These are phyloP conservation scores for Jordanella pulchra DNA, from an alignment of 2,797 vertebrate genomes.

Conservation along the genomic window DNA sequence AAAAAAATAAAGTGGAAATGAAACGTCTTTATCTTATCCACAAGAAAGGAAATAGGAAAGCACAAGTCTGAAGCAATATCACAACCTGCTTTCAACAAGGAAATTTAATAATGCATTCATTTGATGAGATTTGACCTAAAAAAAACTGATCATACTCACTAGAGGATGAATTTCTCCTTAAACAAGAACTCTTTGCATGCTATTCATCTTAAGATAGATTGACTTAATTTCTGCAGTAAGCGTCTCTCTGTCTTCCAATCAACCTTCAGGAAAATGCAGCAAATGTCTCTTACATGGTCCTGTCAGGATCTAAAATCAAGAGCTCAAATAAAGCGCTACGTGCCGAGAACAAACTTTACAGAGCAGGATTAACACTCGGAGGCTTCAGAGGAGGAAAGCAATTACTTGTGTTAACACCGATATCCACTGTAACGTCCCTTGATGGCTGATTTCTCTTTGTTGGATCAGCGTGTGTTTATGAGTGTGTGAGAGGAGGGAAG, in stretches of 20 bases:
- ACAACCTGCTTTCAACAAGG: slow-evolving; percentile 34
- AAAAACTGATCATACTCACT: slow-evolving; percentile 36
- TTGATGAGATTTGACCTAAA: slow-evolving; percentile 50
- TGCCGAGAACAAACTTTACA: slow-evolving; percentile 62
- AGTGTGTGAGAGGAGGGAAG: slow-evolving; percentile 18
- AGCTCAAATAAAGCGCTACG: slow-evolving; percentile 46
- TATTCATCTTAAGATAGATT: slow-evolving; percentile 38
- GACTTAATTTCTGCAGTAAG: slow-evolving; percentile 38
- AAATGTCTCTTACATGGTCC: slow-evolving; percentile 8
- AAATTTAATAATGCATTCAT: slow-evolving; percentile 52
- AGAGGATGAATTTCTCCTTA: slow-evolving; percentile 26
- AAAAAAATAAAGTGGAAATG: slow-evolving; percentile 66
- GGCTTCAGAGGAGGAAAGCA: slow-evolving; percentile 62
- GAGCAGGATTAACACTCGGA: slow-evolving; percentile 67
- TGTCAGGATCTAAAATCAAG: slow-evolving; percentile 26
- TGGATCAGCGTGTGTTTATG: slow-evolving; percentile 19
- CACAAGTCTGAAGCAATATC: slow-evolving; percentile 41
- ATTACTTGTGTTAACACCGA: slow-evolving; percentile 75
- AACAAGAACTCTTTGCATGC: slow-evolving; percentile 27
- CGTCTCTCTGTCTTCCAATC: slow-evolving; percentile 26
- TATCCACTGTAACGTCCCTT: slow-evolving; percentile 63
- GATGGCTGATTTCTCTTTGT: slow-evolving; percentile 53
- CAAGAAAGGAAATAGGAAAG: slow-evolving; percentile 54
- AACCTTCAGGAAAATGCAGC: slow-evolving; percentile 32
- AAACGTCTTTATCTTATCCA: slow-evolving; percentile 61